Evolutionary conservation across 1,140 invertebrate species (phyloP).

Genomic region (Ceratoteleas bidentatus): DNA sequence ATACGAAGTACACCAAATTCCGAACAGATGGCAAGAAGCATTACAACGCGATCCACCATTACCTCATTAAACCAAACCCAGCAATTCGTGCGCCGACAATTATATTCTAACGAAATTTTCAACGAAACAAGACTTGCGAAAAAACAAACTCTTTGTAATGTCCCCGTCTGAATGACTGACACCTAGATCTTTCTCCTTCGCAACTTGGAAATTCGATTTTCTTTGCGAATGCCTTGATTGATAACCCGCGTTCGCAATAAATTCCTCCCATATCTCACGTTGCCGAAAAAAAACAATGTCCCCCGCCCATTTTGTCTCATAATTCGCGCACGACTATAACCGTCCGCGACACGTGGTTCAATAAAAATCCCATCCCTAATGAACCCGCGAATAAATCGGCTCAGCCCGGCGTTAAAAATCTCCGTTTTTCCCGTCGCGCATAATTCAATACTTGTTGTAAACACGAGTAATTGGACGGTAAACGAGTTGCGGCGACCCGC

Average conservation of each 20-base stretch:
- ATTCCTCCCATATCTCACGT: conserved; percentile 34
- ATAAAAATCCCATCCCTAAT: conserved; percentile 37
- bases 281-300: conserved; percentile 11
- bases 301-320: no score
- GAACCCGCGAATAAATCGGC: conserved; percentile 22
- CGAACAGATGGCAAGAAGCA: no score
- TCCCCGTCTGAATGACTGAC: no score
- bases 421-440: conserved; percentile 16
- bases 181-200: conserved; percentile 46
- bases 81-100: no score
- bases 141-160: no score
- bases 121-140: no score
- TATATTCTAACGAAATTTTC: no score
- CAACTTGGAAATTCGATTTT: conserved; percentile 40
- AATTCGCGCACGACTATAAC: conserved; percentile 11
- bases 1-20: no score
- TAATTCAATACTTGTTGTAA: conserved; percentile 43
- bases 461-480: conserved; percentile 47
- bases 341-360: conserved; percentile 7
- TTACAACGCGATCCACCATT: no score
- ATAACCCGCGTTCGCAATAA: conserved; percentile 35
- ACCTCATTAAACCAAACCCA: no score
- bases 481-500: conserved; percentile 30
- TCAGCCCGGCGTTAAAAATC: conserved; percentile 7
- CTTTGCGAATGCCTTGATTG: conserved; percentile 46